A percentile compares a stretch with the other conserved stretches of the same genome.
These are phyloP conservation scores for Microctenopoma stevenorrisi DNA, from an alignment of 2,797 vertebrate species.

Conservation along the genomic window DNA sequence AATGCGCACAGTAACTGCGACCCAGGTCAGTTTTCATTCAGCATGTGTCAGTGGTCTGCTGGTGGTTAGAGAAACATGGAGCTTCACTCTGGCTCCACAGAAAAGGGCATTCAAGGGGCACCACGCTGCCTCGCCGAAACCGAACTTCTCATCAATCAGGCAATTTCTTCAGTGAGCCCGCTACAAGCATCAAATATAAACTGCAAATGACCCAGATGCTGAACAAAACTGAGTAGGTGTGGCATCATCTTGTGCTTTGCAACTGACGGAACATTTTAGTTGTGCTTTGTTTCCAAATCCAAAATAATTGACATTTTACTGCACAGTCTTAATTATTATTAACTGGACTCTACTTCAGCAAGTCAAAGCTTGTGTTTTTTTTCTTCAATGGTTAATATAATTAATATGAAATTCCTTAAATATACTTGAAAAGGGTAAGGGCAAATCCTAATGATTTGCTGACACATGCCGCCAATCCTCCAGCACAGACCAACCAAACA, in stretches of 20 bases:
- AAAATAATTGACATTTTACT: slow-evolving; percentile 44
- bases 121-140: slow-evolving; percentile 10
- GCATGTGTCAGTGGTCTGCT: slow-evolving; percentile 82
- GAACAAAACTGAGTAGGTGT: slow-evolving; percentile 70
- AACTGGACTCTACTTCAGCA: slow-evolving; percentile 68
- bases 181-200: slow-evolving; percentile 51
- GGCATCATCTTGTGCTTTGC: slow-evolving; percentile 64
- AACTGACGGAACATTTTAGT: slow-evolving; percentile 52
- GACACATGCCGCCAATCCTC: slow-evolving; percentile 84
- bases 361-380: slow-evolving; percentile 64
- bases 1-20: slow-evolving; percentile 50
- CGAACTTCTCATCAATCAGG: slow-evolving; percentile 31
- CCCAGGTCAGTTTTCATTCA: slow-evolving; percentile 76
- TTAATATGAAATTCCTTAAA: slow-evolving; percentile 76
- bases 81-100: slow-evolving; percentile 44
- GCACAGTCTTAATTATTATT: slow-evolving; percentile 47
- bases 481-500: slow-evolving; percentile 85
- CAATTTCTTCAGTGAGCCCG: slow-evolving; percentile 39
- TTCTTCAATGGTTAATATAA: slow-evolving; percentile 71
- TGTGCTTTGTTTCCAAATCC: slow-evolving; percentile 75
- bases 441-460: slow-evolving; percentile 74
- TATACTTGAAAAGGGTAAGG: slow-evolving; percentile 72
- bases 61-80: slow-evolving; percentile 79
- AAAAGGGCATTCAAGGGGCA: slow-evolving; percentile 55
- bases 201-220: slow-evolving; percentile 71